Percentiles rank a stretch among this genome's conserved stretches.
Evolutionary conservation across 2,113 vertebrate genomes (phyloP).

Genomic region (Dasypus novemcinctus): DNA sequence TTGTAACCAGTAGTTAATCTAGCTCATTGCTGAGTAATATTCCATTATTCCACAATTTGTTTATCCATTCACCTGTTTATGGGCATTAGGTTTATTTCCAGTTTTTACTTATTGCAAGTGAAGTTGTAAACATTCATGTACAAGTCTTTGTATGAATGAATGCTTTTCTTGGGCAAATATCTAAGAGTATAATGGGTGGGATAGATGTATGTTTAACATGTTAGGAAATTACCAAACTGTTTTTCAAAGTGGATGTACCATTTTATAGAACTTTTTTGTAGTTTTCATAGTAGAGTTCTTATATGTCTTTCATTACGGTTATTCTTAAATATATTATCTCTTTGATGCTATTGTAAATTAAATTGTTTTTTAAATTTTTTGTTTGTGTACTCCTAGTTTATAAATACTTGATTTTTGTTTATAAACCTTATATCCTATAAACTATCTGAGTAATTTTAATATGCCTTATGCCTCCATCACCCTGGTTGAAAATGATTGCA

Average conservation of each 20-base stretch:
- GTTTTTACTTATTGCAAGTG: background rate
- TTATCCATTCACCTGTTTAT: background rate
- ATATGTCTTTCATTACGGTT: background rate
- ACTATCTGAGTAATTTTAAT: background rate
- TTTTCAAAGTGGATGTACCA: background rate
- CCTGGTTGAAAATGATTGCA: background rate
- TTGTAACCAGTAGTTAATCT: constrained; percentile 6
- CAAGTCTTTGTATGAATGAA: background rate
- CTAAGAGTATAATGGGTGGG: background rate
- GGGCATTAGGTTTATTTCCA: constrained; percentile 13
- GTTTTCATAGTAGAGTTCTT: background rate
- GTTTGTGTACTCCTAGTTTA: background rate
- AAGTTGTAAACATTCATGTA: background rate
- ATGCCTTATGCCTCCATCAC: background rate
- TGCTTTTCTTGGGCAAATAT: background rate
- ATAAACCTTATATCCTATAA: background rate
- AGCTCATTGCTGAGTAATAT: background rate
- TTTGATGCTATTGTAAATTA: background rate
- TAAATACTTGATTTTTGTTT: background rate
- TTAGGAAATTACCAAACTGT: background rate
- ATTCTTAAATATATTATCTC: background rate
- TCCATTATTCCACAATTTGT: background rate
- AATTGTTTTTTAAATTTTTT: background rate
- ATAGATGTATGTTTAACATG: background rate
- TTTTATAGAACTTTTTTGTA: background rate